A percentile compares a stretch with the other conserved stretches of the same genome.
These are phyloP conservation scores for Prunella fulvescens DNA, from an alignment of 2,113 vertebrate genomes.

Conservation along the genomic window DNA sequence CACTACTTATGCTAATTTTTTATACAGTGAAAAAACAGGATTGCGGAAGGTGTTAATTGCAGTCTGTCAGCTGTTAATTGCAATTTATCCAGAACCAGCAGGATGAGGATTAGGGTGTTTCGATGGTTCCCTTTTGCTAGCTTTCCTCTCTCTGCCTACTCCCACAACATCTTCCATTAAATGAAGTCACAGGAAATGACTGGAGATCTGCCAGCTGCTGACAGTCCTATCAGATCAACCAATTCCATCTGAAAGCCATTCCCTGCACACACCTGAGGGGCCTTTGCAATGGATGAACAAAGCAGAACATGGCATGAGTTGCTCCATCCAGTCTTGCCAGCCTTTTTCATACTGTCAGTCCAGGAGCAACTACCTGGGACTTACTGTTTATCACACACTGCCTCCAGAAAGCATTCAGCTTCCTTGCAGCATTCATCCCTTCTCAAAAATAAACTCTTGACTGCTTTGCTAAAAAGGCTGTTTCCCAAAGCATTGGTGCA, in stretches of 20 bases:
- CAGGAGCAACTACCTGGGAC: not conserved
- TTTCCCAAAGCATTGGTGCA: not conserved
- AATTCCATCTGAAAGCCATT: not conserved
- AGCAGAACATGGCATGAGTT: not conserved
- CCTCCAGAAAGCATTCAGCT: not conserved
- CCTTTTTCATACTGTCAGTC: not conserved
- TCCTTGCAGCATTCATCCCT: not conserved
- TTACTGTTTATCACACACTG: not conserved
- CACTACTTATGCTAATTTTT: not conserved
- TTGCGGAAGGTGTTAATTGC: not conserved
- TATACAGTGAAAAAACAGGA: not conserved
- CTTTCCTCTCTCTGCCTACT: not conserved
- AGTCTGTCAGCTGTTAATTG: not conserved
- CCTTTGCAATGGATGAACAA: not conserved
- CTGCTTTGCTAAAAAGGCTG: not conserved
- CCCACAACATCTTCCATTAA: not conserved
- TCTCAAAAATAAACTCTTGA: not conserved
- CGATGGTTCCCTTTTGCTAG: not conserved
- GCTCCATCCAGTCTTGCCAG: not conserved
- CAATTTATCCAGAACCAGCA: not conserved
- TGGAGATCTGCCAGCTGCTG: not conserved
- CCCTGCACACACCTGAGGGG: not conserved
- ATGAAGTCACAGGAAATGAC: not conserved
- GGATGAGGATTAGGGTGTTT: not conserved
- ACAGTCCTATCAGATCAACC: not conserved